phyloP scores from a whole-genome alignment of 2,113 vertebrate species.

The Chiloscyllium plagiosum region DNA sequence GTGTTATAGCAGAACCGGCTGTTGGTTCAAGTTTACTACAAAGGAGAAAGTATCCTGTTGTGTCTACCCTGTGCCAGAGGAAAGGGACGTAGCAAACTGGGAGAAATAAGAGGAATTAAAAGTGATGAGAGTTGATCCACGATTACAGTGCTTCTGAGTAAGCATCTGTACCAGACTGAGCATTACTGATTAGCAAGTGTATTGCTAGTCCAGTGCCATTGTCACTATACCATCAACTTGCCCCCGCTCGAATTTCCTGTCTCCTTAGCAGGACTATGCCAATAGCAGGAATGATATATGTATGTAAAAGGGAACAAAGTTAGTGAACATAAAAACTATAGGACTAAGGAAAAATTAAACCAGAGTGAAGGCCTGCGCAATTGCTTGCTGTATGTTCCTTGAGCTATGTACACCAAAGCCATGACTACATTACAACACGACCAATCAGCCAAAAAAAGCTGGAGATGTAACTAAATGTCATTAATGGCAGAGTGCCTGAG shows the following conservation, averaged over 20 bases:
- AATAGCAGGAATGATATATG: not conserved
- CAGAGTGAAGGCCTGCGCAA: not conserved
- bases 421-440: not conserved
- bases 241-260: not conserved
- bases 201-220: too few species aligned
- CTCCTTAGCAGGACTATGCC: not conserved
- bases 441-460: not conserved
- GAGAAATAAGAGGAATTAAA: not conserved
- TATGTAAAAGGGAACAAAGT: not conserved
- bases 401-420: not conserved
- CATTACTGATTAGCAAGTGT: not conserved
- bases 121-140: not conserved
- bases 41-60: too few species aligned
- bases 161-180: not conserved
- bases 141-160: not conserved
- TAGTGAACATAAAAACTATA: not conserved
- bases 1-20: not conserved
- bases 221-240: too few species aligned
- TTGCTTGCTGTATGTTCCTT: not conserved
- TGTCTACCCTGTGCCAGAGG: not conserved
- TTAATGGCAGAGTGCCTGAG: not conserved
- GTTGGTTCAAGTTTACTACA: not conserved
- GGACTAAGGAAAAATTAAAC: not conserved
- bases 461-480: not conserved
- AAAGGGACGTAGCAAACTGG: not conserved